phyloP scores from a whole-genome alignment of 2,113 vertebrate species.

The Myotis lucifugus region DNA sequence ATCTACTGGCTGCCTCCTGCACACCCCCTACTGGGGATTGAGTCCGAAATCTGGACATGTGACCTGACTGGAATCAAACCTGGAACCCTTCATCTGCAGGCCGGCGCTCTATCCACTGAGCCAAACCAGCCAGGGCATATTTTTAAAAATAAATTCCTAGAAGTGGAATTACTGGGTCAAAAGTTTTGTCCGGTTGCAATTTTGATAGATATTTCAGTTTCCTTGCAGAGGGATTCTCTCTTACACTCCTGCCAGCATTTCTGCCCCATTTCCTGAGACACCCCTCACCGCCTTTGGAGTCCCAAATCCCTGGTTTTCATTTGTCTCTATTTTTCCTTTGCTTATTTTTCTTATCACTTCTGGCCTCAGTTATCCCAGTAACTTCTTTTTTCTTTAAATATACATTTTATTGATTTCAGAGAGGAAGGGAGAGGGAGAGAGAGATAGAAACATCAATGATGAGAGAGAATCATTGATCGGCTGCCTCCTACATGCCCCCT shows the following conservation, averaged over 20 bases:
- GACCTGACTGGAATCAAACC: too few relatives aligned
- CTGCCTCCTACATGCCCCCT: too few relatives aligned
- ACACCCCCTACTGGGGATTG: too few relatives aligned
- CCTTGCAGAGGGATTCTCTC: not conserved
- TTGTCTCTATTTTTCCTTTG: not conserved
- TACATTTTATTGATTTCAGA: too few relatives aligned
- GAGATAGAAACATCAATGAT: too few relatives aligned
- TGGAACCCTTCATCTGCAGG: too few relatives aligned
- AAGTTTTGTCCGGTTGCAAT: not conserved
- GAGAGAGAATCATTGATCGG: too few relatives aligned
- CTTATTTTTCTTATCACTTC: not conserved
- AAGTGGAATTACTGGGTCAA: not conserved
- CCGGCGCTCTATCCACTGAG: too few relatives aligned
- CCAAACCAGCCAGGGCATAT: not conserved
- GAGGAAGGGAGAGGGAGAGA: too few relatives aligned
- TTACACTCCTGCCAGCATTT: not conserved
- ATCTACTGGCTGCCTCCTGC: too few relatives aligned
- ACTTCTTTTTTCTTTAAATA: too few relatives aligned
- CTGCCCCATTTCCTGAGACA: not conserved
- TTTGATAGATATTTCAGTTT: not conserved
- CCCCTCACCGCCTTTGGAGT: not conserved
- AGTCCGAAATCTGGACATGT: too few relatives aligned
- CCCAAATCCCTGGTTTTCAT: not conserved
- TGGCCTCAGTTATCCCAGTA: not conserved
- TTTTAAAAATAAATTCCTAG: slow-evolving; percentile 5